A percentile compares a stretch with the other conserved stretches of the same genome.
Conservation (phyloP, 2,113 vertebrate genomes). For the Neodon shergylaensis region DNA sequence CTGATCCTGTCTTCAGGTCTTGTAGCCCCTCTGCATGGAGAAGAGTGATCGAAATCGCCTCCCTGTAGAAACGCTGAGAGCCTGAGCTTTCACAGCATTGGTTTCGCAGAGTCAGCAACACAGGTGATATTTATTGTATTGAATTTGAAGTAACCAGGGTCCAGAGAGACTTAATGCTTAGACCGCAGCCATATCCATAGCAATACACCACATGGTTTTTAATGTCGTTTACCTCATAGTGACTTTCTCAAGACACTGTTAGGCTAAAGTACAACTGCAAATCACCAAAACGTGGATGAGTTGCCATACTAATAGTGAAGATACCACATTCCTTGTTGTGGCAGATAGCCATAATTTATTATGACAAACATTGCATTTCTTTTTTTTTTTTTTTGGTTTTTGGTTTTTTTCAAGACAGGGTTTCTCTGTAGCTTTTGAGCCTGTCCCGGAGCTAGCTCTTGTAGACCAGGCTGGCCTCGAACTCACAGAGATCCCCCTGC, state of each 20-base stretch:
- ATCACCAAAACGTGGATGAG: background rate
- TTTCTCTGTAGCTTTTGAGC: too few relatives aligned
- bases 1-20: background rate
- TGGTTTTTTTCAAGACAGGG: too few relatives aligned
- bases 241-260: slow-evolving; percentile 32
- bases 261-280: slow-evolving; percentile 6
- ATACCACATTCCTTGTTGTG: background rate
- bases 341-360: background rate
- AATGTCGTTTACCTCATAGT: background rate
- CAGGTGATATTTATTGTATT: background rate
- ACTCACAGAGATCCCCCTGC: too few relatives aligned
- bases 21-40: background rate
- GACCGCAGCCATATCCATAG: background rate
- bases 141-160: slow-evolving; percentile 9
- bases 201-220: background rate
- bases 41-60: background rate
- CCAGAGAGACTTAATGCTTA: background rate
- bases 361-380: background rate
- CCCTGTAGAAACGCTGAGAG: background rate
- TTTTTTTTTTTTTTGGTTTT: too few relatives aligned
- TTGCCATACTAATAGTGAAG: slow-evolving; percentile 1
- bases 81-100: too few relatives aligned
- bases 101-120: background rate
- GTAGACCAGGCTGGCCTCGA: too few relatives aligned
- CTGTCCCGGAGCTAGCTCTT: too few relatives aligned